phyloP scores from a whole-genome alignment of 2,797 vertebrate species.

The Siniperca scherzeri region DNA sequence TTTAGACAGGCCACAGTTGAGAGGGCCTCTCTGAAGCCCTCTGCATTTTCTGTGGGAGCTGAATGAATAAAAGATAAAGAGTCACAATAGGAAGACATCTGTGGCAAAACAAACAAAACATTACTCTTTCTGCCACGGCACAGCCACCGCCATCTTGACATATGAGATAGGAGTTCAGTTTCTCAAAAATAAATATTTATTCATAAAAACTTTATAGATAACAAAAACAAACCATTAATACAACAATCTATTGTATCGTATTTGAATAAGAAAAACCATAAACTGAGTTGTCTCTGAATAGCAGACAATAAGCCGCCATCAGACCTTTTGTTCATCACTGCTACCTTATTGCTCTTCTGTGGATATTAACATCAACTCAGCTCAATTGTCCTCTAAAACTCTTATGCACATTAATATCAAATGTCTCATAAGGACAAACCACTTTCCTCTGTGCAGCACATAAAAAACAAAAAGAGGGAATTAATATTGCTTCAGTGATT shows the following conservation, averaged over 20 bases:
- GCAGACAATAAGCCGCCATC: conserved; percentile 3
- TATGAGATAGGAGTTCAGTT: conserved; percentile 29
- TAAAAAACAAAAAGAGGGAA: conserved; percentile 4
- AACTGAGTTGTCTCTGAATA: conserved; percentile 9
- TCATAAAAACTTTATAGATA: conserved; percentile 30
- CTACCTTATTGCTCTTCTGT: conserved; percentile 14
- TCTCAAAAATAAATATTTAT: conserved; percentile 41
- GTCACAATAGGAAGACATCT: conserved; percentile 62
- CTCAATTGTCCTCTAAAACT: conserved; percentile 22
- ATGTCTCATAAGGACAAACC: conserved; percentile 30
- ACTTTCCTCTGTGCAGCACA: conserved; percentile 16
- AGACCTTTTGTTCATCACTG: conserved; percentile 30
- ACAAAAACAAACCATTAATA: conserved; percentile 18
- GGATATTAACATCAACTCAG: conserved; percentile 23
- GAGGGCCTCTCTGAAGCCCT: conserved; percentile 11
- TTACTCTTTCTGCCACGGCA: conserved; percentile 49
- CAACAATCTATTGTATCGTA: conserved; percentile 27
- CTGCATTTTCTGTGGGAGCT: conserved; percentile 37
- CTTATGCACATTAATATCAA: conserved; percentile 36
- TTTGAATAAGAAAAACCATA: conserved; percentile 19
- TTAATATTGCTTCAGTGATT: conserved; percentile 37
- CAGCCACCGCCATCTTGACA: conserved; percentile 37
- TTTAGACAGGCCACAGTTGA: conserved; percentile 32
- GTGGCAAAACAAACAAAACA: conserved; percentile 72
- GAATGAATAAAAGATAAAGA: conserved; percentile 78